phyloP scores from a whole-genome alignment of 2,888 invertebrate species.

The Axea sp. region DNA sequence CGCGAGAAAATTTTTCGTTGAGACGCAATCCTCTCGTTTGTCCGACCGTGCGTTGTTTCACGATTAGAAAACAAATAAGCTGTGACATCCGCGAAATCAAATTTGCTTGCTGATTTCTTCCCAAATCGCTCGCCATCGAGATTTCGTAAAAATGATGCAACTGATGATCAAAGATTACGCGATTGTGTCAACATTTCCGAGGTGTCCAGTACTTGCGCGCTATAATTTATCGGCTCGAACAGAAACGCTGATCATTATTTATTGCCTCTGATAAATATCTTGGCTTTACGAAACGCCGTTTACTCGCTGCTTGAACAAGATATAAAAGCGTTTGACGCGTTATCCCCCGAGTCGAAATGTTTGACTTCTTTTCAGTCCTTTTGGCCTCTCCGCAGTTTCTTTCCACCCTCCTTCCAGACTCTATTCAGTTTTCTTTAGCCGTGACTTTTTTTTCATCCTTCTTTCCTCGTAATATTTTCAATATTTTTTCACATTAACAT shows the following conservation, averaged over 20 bases:
- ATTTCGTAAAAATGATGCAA: slow-evolving; percentile 32
- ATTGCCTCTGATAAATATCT: slow-evolving; percentile 45
- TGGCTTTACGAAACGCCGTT: slow-evolving; percentile 29
- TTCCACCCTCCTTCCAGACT: too few relatives aligned
- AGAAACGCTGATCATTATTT: slow-evolving; percentile 44
- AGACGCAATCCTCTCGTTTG: slow-evolving; percentile 15
- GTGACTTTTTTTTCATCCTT: too few relatives aligned
- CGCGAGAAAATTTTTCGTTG: slow-evolving; percentile 20
- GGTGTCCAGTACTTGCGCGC: slow-evolving; percentile 25
- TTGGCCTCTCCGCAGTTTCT: too few relatives aligned
- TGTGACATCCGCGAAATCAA: too few relatives aligned
- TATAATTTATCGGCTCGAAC: slow-evolving; percentile 31
- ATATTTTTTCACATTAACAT: too few relatives aligned
- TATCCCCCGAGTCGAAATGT: slow-evolving; percentile 1
- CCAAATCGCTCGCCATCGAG: too few relatives aligned
- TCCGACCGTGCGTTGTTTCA: too few relatives aligned
- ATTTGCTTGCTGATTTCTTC: too few relatives aligned
- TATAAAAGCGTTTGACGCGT: slow-evolving; percentile 33
- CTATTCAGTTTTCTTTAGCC: too few relatives aligned
- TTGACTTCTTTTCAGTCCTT: too few relatives aligned
- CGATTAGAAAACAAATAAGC: slow-evolving; percentile 25
- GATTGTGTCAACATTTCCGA: slow-evolving; percentile 27
- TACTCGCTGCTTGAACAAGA: slow-evolving; percentile 45
- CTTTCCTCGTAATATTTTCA: too few relatives aligned
- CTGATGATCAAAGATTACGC: slow-evolving; percentile 31